phyloP scores from a whole-genome alignment of 2,113 vertebrate species.

The Oophaga pumilio region DNA sequence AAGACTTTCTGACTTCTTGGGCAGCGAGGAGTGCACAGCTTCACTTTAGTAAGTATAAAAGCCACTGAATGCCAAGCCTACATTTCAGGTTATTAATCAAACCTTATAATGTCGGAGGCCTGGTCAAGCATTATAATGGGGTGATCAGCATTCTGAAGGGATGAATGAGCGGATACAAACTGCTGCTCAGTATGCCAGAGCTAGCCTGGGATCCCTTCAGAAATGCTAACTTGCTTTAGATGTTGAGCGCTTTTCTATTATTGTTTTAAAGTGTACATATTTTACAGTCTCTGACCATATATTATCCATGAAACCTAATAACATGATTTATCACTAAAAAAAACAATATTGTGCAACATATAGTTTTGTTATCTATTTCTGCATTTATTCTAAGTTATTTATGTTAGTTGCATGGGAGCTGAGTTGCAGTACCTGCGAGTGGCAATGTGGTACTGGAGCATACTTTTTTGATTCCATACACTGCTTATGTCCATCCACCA shows the following conservation, averaged over 20 bases:
- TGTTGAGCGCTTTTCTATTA: not conserved
- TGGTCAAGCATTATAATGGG: constrained; percentile 52
- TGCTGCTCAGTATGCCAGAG: constrained; percentile 36
- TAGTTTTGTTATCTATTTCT: too few relatives aligned
- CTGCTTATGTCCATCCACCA: too few relatives aligned
- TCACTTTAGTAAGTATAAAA: constrained; percentile 24
- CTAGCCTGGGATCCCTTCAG: not conserved
- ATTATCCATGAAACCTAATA: not conserved
- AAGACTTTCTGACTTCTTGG: constrained; percentile 11
- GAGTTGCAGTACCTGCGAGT: too few relatives aligned
- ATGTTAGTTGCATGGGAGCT: too few relatives aligned
- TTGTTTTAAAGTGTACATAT: not conserved
- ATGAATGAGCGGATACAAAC: constrained; percentile 29
- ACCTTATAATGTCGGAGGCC: constrained; percentile 41
- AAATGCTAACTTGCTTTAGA: constrained; percentile 2
- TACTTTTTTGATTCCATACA: too few relatives aligned
- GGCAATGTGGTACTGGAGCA: too few relatives aligned
- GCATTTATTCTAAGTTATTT: too few relatives aligned
- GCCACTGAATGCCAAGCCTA: not conserved
- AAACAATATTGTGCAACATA: not conserved
- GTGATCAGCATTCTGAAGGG: constrained; percentile 36
- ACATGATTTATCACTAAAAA: not conserved
- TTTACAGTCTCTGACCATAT: not conserved
- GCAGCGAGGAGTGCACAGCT: constrained; percentile 8
- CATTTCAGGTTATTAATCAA: constrained; percentile 47